Evolutionary conservation across 2,888 invertebrate genomes (phyloP), one percentile per base, ranked within the genome.

Genomic region (Sclerodermus sp.): DNA sequence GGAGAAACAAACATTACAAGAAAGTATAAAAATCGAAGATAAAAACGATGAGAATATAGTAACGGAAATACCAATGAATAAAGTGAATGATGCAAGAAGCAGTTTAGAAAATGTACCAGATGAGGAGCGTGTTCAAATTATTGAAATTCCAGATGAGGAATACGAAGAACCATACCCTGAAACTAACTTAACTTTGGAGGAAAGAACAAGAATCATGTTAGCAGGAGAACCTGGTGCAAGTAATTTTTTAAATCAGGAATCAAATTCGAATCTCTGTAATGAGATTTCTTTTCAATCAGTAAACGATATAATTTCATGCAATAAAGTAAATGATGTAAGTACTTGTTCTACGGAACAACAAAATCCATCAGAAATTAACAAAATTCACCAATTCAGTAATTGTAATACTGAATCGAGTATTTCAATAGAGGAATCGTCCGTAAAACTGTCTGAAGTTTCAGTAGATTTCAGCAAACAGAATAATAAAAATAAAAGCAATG

Each of bases 1-100:
- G 53, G 84, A 85, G 30, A 84, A 84, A 64, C 80, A 85, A 65
- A 85, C 85, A 62, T 81, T 82, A 46, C 78, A 81, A 64, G 45
- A 52, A 49, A 38, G 44, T 32, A 29, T 40, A 16, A 1, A 32
- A 42, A 23, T 2, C 5, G 12, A 0, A 14, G 53, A 55, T 34
- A 55, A 54, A 44, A 0, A 39, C 12, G 9, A 15, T 13, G 55
- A 30, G 12, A 65, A 46, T 38, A 10, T 36, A 37, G 66, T 60
- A 9, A 42, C 43, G 23, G 8, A 5, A 34, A 12, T 37, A 10
- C 16, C n/a, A 23, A n/a, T 29, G n/a, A 47, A 42, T 13, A 10
- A n/a, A 32, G 9, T 10, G 14, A 50, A 29, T 23, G 49, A 49
- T 13, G n/a, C n/a, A n/a, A 15, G 10, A 6, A 52, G 61, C 10